Conservation (phyloP, 1,140 invertebrate genomes). For the Plutomurus gul region DNA sequence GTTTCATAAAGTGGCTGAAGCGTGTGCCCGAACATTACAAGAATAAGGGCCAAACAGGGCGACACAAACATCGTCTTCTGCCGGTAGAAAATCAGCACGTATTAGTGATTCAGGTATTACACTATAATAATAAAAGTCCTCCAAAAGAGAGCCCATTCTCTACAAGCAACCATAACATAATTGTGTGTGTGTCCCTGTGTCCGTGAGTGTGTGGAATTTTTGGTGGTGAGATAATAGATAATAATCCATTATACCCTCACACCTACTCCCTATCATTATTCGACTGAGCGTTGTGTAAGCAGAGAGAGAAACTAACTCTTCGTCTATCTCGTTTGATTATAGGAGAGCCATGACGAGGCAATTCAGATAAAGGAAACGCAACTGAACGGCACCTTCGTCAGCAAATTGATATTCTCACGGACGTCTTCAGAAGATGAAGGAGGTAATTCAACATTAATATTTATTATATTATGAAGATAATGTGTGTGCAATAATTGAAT, state of each 20-base stretch:
- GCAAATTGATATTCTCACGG: conserved; percentile 53
- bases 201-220: no score
- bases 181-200: neutral
- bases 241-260: no score
- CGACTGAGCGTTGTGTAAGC: no score
- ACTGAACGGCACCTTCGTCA: conserved; percentile 53
- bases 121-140: neutral
- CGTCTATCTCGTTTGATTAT: neutral
- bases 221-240: no score
- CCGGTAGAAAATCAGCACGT: conserved; percentile 51
- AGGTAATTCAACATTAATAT: no score
- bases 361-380: conserved; percentile 52
- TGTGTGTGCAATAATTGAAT: no score
- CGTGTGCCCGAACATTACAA: conserved; percentile 27
- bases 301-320: neutral
- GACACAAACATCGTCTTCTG: conserved; percentile 45
- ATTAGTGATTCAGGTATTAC: conserved; percentile 52
- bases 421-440: conserved; percentile 51
- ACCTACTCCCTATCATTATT: no score
- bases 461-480: no score
- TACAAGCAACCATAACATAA: neutral
- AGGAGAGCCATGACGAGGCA: conserved; percentile 48
- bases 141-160: no score
- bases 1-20: conserved; percentile 52
- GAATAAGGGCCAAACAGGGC: neutral